Conservation (phyloP, 2,888 invertebrate species). For the Arge pagana region DNA sequence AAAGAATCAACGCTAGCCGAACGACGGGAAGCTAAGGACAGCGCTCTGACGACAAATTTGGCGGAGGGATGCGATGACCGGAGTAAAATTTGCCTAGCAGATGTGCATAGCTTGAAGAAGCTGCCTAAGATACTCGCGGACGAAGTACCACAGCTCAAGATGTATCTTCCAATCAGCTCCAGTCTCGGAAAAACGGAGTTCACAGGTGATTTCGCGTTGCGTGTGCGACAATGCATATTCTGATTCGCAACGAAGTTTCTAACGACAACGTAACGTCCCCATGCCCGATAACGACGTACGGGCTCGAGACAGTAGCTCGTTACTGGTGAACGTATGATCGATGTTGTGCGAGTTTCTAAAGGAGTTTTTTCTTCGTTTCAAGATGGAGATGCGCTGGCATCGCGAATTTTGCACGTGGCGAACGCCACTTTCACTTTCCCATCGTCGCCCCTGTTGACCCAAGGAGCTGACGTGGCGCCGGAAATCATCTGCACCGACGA, state of each 20-base stretch:
- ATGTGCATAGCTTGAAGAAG: slow-evolving; percentile 62
- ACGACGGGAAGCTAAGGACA: background rate
- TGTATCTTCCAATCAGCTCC: slow-evolving; percentile 74
- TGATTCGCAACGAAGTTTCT: too few species aligned
- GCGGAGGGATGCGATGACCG: slow-evolving; percentile 58
- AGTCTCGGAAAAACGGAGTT: slow-evolving; percentile 46
- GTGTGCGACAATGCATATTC: too few species aligned
- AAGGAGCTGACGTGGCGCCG: slow-evolving; percentile 65
- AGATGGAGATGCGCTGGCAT: slow-evolving; percentile 64
- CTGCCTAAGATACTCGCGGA: slow-evolving; percentile 61
- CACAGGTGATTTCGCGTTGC: too few species aligned
- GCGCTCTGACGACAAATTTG: slow-evolving; percentile 43
- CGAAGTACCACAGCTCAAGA: slow-evolving; percentile 60
- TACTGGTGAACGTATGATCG: background rate
- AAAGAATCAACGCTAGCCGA: slow-evolving; percentile 24
- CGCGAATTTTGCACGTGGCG: slow-evolving; percentile 62
- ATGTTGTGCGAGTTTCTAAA: background rate
- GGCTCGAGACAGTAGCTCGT: too few species aligned
- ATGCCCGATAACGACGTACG: too few species aligned
- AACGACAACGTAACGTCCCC: too few species aligned
- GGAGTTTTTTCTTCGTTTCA: slow-evolving; percentile 35
- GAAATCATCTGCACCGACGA: slow-evolving; percentile 61
- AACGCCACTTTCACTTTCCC: slow-evolving; percentile 78
- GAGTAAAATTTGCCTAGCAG: slow-evolving; percentile 64
- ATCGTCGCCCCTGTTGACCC: slow-evolving; percentile 77